A percentile compares a stretch with the other conserved stretches of the same genome.
These are phyloP conservation scores for Neelides sp. DNA, from an alignment of 1,140 invertebrate genomes.

Conservation along the genomic window DNA sequence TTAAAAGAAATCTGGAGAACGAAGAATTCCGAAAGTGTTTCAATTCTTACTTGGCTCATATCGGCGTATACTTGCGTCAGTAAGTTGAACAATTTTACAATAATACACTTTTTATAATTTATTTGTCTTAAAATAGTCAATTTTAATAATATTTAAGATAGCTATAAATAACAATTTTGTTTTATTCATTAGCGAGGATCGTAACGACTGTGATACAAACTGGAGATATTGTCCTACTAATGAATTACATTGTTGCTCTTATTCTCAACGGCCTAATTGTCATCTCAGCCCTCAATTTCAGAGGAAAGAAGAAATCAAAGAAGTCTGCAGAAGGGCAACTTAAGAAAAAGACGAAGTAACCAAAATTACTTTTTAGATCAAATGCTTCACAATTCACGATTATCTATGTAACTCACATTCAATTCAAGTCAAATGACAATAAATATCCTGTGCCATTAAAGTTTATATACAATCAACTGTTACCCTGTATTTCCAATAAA, in stretches of 20 bases:
- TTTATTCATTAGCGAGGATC: conserved; percentile 26
- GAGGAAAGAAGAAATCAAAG: neutral
- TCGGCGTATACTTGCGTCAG: conserved; percentile 30
- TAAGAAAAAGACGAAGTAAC: neutral
- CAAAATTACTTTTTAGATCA: no score
- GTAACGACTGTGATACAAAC: conserved; percentile 26
- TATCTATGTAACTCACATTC: no score
- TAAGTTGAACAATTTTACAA: conserved; percentile 16
- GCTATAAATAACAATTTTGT: conserved; percentile 2
- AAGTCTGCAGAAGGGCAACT: neutral
- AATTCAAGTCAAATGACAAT: no score
- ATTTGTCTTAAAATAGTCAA: neutral
- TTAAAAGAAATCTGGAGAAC: conserved; percentile 25
- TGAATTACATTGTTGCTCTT: conserved; percentile 28
- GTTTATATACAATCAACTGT: no score
- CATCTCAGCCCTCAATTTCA: conserved; percentile 22
- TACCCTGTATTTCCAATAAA: no score
- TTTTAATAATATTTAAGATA: conserved; percentile 4
- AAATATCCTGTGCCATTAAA: no score
- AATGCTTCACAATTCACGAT: no score
- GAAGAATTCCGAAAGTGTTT: conserved; percentile 26
- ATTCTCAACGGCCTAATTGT: conserved; percentile 27
- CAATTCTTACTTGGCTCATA: conserved; percentile 29
- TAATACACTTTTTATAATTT: neutral
- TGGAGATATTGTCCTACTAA: conserved; percentile 27